phyloP scores from a whole-genome alignment of 2,113 vertebrate genomes.

The Syngnathus scovelli region DNA sequence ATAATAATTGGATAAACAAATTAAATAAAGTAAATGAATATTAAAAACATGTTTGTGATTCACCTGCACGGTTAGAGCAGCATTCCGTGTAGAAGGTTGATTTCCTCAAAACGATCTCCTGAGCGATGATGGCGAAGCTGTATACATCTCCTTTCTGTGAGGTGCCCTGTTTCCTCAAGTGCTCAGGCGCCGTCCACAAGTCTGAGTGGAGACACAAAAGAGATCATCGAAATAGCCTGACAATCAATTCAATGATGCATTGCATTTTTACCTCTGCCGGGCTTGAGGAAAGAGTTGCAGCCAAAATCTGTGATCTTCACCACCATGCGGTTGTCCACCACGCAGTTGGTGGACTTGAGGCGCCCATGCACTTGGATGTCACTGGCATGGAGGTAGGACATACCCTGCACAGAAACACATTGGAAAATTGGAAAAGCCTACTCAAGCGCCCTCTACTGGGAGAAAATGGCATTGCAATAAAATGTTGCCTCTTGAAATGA shows the following conservation, averaged over 20 bases:
- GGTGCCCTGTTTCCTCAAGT: slow-evolving; percentile 74
- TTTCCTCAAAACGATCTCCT: slow-evolving; percentile 89
- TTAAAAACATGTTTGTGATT: not conserved
- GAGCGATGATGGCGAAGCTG: slow-evolving; percentile 89
- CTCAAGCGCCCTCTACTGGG: slow-evolving; percentile 25
- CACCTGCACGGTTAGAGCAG: slow-evolving; percentile 65
- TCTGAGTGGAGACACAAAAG: slow-evolving; percentile 64
- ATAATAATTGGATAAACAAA: not conserved
- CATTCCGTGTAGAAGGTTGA: slow-evolving; percentile 81
- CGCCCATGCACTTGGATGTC: slow-evolving; percentile 90
- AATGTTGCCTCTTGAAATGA: not conserved
- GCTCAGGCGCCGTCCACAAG: slow-evolving; percentile 92
- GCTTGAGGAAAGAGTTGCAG: slow-evolving; percentile 83
- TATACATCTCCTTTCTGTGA: slow-evolving; percentile 97
- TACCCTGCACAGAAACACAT: slow-evolving; percentile 72
- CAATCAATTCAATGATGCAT: not conserved
- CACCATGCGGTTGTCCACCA: slow-evolving; percentile 94
- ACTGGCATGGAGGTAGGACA: slow-evolving; percentile 95
- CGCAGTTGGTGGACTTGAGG: slow-evolving; percentile 96
- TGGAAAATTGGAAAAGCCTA: no score
- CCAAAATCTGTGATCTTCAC: slow-evolving; percentile 98
- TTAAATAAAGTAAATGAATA: no score
- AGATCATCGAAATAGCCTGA: no score
- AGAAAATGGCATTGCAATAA: not conserved
- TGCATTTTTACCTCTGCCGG: slow-evolving; percentile 74